Evolutionary conservation across 2,888 invertebrate genomes (phyloP), one percentile per base, ranked within the genome.

Genomic region (Pachycephus smyrnensis): DNA sequence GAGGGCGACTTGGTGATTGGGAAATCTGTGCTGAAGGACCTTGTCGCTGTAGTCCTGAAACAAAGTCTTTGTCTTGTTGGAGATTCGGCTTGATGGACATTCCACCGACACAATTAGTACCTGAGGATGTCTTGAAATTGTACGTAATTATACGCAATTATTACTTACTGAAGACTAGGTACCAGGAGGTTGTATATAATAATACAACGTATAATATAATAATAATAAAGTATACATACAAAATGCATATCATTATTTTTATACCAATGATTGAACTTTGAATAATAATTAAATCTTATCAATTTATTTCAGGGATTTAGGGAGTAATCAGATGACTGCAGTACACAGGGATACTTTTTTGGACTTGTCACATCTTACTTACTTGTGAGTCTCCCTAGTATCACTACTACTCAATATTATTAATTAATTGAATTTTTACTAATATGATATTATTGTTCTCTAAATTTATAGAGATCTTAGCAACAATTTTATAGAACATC

Each of bases 331-430:
- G 83, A 89, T 96, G 77, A 93, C 94, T 23, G 95, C 95, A 0
- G 89, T 96, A 75, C 94, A 96, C 89, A 95, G 95, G 88, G 94
- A 94, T 80, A 94, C 95, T 0, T 96, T 96, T 87, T 93, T 93
- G 83, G 94, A 94, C 12, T 92, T 96, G 92, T 92, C 93, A 4
- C 93, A 94, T 35, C 91, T 96, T 4, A 93, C 86, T 69, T 92
- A 92, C 79, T 84, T 93, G 93, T 93, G 86, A 92, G 92, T 91
- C 75, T 71, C 6, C 30, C 11, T 15, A 30, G 30, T 31, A 12
- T 69, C n/a, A 69, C 12, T 69, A 31, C 1, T 71, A 30, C 30
- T 71, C 23, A 12, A 1, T 15, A 31, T 71, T 71, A 33, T 31
- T 32, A 1, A 30, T 69, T 71, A 30, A 33, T 31, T 12, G 0